A percentile compares a stretch with the other conserved stretches of the same genome.
Evolutionary conservation across 2,888 invertebrate genomes (phyloP).

Genomic region (Eugnorisma glareosa): DNA sequence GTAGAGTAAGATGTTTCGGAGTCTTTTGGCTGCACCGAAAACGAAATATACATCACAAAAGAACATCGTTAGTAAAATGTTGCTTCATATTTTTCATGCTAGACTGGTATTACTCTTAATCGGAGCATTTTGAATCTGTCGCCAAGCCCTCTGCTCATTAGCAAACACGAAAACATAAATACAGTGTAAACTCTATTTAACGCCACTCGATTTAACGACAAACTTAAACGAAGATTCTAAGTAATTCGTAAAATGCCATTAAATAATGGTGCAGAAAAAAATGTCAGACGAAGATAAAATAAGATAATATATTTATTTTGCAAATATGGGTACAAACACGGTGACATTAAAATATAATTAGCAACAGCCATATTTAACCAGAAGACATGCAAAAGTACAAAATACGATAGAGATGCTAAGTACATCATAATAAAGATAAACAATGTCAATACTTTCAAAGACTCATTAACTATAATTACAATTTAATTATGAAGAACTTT

Average conservation of each 20-base stretch:
- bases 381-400: too few species aligned
- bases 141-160: constrained; percentile 1
- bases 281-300: background rate
- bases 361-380: too few species aligned
- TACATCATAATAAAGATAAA: too few species aligned
- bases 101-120: constrained; percentile 31
- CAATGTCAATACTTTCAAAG: too few species aligned
- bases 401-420: too few species aligned
- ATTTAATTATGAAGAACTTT: too few species aligned
- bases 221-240: background rate
- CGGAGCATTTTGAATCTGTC: constrained; percentile 12
- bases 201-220: background rate
- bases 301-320: too few species aligned
- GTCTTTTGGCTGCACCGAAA: background rate
- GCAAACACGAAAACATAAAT: background rate
- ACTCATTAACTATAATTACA: too few species aligned
- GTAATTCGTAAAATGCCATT: background rate
- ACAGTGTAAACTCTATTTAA: background rate
- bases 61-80: constrained; percentile 35
- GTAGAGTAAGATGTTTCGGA: background rate
- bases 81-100: constrained; percentile 20
- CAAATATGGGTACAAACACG: too few species aligned
- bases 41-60: constrained; percentile 20
- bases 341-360: too few species aligned
- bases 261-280: background rate